A percentile compares a stretch with the other conserved stretches of the same genome.
phyloP scores from a whole-genome alignment of 2,797 vertebrate species.

The Graptemys geographica region DNA sequence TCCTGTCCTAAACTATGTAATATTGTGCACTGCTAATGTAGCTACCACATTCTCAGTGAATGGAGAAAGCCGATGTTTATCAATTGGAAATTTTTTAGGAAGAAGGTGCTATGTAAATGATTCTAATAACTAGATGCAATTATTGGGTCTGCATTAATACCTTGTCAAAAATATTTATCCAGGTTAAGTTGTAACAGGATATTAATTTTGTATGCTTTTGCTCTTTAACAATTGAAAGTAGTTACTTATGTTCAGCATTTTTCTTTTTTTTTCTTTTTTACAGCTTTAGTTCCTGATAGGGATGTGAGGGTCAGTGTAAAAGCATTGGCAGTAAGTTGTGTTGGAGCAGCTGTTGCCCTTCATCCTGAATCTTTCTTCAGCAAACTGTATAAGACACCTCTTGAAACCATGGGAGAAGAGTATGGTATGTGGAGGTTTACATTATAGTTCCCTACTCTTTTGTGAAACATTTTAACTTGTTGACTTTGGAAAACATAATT shows the following conservation, averaged over 20 bases:
- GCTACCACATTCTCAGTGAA: neutral
- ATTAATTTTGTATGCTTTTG: neutral
- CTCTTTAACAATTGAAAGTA: neutral
- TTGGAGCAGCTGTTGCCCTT: slow-evolving; percentile 91
- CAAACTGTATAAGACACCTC: slow-evolving; percentile 89
- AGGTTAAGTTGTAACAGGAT: neutral
- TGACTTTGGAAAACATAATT: neutral
- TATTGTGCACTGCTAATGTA: neutral
- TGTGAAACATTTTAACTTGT: neutral
- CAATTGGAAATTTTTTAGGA: neutral
- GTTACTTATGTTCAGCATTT: neutral
- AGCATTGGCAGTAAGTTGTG: slow-evolving; percentile 94
- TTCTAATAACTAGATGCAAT: neutral
- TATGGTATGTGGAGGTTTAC: slow-evolving; percentile 80
- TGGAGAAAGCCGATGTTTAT: neutral
- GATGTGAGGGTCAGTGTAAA: slow-evolving; percentile 98
- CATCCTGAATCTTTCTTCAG: slow-evolving; percentile 96
- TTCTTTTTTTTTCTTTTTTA: neutral
- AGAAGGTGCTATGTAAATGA: neutral
- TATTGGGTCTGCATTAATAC: neutral
- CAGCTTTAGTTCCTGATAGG: slow-evolving; percentile 93
- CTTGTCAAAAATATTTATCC: neutral
- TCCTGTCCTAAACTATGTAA: neutral
- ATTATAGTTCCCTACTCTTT: neutral
- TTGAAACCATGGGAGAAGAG: slow-evolving; percentile 81